These are phyloP conservation scores for Dicyrtomina minuta DNA, from an alignment of 2,888 invertebrate species.

Conservation along the genomic window DNA sequence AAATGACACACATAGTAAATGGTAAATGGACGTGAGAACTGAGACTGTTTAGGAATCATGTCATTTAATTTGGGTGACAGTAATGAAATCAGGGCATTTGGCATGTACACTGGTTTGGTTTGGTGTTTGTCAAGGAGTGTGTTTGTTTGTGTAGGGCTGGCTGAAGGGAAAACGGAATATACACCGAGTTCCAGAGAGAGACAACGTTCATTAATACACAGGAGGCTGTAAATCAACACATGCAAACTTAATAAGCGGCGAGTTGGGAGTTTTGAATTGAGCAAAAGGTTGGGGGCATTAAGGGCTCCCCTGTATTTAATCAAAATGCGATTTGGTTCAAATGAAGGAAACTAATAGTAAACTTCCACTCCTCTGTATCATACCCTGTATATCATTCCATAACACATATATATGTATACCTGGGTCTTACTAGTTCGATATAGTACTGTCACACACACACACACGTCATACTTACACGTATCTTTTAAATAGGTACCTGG, in stretches of 20 bases:
- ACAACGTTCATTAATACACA: neutral
- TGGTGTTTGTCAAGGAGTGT: neutral
- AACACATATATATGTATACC: constrained; percentile 5
- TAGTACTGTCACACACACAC: no score
- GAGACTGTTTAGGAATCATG: constrained; percentile 10
- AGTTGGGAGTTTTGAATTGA: constrained; percentile 1
- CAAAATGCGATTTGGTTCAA: constrained; percentile 39
- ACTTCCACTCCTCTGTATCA: no score
- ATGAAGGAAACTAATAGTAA: neutral
- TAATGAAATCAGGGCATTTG: constrained; percentile 7
- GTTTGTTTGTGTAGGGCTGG: no score
- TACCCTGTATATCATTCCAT: neutral
- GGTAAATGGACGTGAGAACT: constrained; percentile 8
- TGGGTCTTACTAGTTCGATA: no score
- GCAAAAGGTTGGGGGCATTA: constrained; percentile 2
- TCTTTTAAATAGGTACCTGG: no score
- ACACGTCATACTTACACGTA: no score
- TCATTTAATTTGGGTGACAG: constrained; percentile 1
- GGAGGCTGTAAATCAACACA: constrained; percentile 2
- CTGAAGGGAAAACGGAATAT: neutral
- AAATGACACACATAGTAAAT: no score
- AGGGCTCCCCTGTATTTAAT: constrained; percentile 37
- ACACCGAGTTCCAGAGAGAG: no score
- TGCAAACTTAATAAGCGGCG: constrained; percentile 7
- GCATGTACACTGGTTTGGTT: constrained; percentile 5